These are phyloP conservation scores for Cantharis rufa DNA, from an alignment of 2,888 invertebrate genomes.

Conservation along the genomic window DNA sequence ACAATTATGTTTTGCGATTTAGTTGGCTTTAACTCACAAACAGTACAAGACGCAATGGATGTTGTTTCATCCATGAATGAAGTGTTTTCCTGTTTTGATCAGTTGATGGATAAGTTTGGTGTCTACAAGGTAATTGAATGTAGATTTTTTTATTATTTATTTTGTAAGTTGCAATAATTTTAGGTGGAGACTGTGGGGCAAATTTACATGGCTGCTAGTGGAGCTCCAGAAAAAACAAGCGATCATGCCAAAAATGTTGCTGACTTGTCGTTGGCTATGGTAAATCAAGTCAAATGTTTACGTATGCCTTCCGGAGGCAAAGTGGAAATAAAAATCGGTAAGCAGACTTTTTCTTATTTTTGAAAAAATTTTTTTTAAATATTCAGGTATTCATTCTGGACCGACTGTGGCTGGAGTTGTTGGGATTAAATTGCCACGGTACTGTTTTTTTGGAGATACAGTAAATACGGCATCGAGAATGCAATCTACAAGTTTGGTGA, in stretches of 20 bases:
- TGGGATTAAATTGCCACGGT: slow-evolving; percentile 81
- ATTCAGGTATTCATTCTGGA: slow-evolving; percentile 78
- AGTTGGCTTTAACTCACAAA: slow-evolving; percentile 62
- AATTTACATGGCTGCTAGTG: slow-evolving; percentile 90
- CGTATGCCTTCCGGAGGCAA: slow-evolving; percentile 63
- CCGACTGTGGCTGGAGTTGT: slow-evolving; percentile 88
- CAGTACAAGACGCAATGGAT: slow-evolving; percentile 70
- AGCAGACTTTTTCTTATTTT: slow-evolving; percentile 1
- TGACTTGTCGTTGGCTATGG: slow-evolving; percentile 76
- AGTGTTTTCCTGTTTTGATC: slow-evolving; percentile 83
- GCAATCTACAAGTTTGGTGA: slow-evolving; percentile 72
- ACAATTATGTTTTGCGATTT: slow-evolving; percentile 82
- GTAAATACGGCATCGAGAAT: slow-evolving; percentile 91
- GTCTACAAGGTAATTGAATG: slow-evolving; percentile 93
- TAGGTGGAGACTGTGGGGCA: slow-evolving; percentile 94
- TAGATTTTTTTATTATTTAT: no score
- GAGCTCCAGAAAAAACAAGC: slow-evolving; percentile 77
- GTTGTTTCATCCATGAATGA: slow-evolving; percentile 84
- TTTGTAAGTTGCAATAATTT: no score
- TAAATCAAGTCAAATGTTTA: slow-evolving; percentile 69
- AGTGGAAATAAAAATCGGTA: slow-evolving; percentile 69
- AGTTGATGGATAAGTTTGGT: slow-evolving; percentile 79
- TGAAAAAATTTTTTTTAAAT: background rate
- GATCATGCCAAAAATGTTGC: slow-evolving; percentile 78
- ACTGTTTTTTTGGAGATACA: slow-evolving; percentile 89